phyloP scores from a whole-genome alignment of 2,888 invertebrate species.

The Dynastes tityus region DNA sequence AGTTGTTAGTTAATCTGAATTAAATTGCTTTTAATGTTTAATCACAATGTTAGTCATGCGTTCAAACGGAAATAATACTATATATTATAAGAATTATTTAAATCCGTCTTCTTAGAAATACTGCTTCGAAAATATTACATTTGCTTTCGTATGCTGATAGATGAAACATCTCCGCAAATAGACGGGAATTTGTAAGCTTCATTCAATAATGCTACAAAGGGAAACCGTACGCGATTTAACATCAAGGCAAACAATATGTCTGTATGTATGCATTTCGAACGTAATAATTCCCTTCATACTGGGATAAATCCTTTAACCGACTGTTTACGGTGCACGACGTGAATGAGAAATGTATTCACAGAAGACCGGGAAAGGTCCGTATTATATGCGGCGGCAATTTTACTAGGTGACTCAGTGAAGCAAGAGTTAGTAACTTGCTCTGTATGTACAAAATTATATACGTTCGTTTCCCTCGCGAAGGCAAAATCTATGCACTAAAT shows the following conservation, averaged over 20 bases:
- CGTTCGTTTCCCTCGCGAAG: not conserved
- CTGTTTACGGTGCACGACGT: not conserved
- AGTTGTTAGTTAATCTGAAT: too few species aligned
- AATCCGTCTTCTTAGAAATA: not conserved
- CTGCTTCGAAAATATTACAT: too few species aligned
- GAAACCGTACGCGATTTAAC: too few species aligned
- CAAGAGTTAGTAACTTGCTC: not conserved
- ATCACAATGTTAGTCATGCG: too few species aligned
- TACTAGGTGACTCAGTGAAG: conserved; percentile 2
- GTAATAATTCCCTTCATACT: conserved; percentile 6
- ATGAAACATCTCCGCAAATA: too few species aligned
- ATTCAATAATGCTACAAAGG: too few species aligned
- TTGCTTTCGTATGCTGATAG: too few species aligned
- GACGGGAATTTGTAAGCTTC: too few species aligned
- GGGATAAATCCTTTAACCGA: conserved; percentile 13
- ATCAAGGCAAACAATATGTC: not conserved
- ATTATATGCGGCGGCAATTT: not conserved
- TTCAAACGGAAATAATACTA: too few species aligned
- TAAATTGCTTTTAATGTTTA: too few species aligned
- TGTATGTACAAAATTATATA: not conserved
- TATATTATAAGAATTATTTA: not conserved
- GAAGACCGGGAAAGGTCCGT: not conserved
- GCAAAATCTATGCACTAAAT: not conserved
- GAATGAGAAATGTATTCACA: not conserved
- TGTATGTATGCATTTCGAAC: conserved; percentile 2